Base-by-base conservation (phyloP, 2,888 invertebrate species). In the Callimorpha dominula region DNA sequence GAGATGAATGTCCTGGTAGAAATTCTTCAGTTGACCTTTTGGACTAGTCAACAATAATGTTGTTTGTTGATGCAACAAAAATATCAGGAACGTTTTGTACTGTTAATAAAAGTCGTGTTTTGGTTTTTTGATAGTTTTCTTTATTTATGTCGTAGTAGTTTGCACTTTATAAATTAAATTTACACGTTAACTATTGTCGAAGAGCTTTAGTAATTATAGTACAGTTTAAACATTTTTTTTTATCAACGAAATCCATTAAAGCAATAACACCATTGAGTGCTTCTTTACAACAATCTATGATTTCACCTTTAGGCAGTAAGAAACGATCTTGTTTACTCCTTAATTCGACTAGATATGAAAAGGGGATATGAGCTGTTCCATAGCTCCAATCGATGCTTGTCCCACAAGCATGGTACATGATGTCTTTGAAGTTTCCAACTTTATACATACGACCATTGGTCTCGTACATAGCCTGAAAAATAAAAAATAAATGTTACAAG, bases 301-400 rank as follows among this genome's bases (percentile, higher is more conserved):
- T 95, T 83, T 94, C 90, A 43, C 89, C 88, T 76, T 86, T 93
- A 0, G 94, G 93, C 52, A 95, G 75, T 6, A 90, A 40, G 71
- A 95, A 95, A 69, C 90, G 90, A 75, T 92, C 88, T 62, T 91
- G 87, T 75, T 92, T 94, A 76, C 94, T 91, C 74, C 93, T 89
- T 57, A 95, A 75, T 77, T 95, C 95, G 12, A 95, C 76, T 43
- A 95, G 91, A 71, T 95, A 95, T 0, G 95, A 92, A 81, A 90
- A 95, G 0, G 95, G 95, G 49, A 95, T 94, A 4, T 86, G 89
- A 20, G 94, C 95, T 4, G 91, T 90, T 8, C 94, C 94, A 67
- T 95, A 95, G 76, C 94, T 94, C 95, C 95, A 95, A 78, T 95
- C 95, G 50, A 95, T 93, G 77, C 95, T 95, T 1, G 95, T 95